phyloP scores from a whole-genome alignment of 1,140 invertebrate genomes.

The Zaprionus ghesquierei region DNA sequence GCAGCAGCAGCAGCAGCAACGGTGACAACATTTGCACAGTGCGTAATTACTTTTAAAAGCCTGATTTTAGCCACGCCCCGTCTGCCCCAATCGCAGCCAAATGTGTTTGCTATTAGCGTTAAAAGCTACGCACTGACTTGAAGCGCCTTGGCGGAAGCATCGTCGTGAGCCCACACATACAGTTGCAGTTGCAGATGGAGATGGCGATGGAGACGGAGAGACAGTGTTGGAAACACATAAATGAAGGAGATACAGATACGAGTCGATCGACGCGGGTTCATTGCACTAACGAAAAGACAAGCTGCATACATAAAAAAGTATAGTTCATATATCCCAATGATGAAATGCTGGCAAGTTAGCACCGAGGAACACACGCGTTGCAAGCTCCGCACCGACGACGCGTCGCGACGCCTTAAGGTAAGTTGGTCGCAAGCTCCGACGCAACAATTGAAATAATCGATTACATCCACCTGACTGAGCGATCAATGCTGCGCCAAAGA shows the following conservation, averaged over 20 bases:
- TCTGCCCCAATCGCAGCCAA: constrained; percentile 5
- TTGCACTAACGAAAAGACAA: not conserved
- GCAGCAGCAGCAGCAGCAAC: constrained; percentile 35
- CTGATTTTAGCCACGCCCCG: constrained; percentile 52
- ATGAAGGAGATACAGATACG: not conserved
- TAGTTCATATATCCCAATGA: too few relatives aligned
- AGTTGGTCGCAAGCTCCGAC: not conserved
- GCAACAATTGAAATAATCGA: constrained; percentile 29
- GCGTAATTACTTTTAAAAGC: constrained; percentile 68
- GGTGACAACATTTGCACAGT: constrained; percentile 59
- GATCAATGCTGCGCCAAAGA: constrained; percentile 12
- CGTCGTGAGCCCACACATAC: constrained; percentile 28
- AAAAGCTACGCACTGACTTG: constrained; percentile 43
- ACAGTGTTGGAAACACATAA: not conserved
- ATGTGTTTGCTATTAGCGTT: constrained; percentile 53
- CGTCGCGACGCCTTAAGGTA: not conserved
- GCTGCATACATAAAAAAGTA: not conserved
- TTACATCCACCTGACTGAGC: constrained; percentile 12
- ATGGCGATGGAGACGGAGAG: constrained; percentile 4
- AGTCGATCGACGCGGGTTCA: not conserved
- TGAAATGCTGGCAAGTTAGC: too few relatives aligned
- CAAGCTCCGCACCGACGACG: too few relatives aligned
- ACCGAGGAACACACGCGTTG: too few relatives aligned
- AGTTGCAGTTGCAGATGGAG: not conserved
- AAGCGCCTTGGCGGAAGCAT: constrained; percentile 55